Evolutionary conservation across 2,888 invertebrate species (phyloP).

Genomic region (Deladenus siricidicola): DNA sequence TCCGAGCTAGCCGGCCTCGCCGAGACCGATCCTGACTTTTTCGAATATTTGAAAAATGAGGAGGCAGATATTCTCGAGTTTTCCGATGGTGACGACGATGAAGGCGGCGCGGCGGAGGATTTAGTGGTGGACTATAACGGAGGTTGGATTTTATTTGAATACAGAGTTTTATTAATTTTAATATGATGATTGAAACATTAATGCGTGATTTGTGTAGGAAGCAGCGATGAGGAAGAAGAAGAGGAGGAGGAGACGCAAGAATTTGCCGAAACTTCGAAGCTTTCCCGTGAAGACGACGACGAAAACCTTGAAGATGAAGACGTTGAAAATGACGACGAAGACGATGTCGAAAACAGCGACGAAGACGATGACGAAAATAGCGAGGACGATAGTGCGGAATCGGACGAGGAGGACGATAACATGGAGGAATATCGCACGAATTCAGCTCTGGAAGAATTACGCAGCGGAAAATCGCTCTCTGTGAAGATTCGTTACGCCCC

Average conservation of each 20-base stretch:
- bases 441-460: neutral
- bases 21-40: constrained; percentile 39
- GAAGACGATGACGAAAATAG: constrained; percentile 8
- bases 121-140: no score
- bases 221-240: no score
- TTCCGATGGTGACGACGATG: constrained; percentile 32
- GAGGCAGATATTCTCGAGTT: constrained; percentile 48
- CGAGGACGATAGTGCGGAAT: neutral
- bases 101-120: constrained; percentile 31
- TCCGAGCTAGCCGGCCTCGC: constrained; percentile 18
- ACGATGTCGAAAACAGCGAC: neutral
- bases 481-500: constrained; percentile 11
- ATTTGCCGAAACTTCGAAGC: no score
- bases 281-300: no score
- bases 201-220: no score
- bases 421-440: neutral
- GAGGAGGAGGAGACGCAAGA: no score
- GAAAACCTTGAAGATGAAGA: no score
- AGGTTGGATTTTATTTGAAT: constrained; percentile 14
- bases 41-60: constrained; percentile 44
- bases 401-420: neutral
- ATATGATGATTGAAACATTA: neutral
- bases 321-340: constrained; percentile 27
- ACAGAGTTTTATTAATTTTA: neutral
- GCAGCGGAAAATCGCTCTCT: neutral